phyloP scores from a whole-genome alignment of 1,140 invertebrate species.

The Neodiprion fabricii region DNA sequence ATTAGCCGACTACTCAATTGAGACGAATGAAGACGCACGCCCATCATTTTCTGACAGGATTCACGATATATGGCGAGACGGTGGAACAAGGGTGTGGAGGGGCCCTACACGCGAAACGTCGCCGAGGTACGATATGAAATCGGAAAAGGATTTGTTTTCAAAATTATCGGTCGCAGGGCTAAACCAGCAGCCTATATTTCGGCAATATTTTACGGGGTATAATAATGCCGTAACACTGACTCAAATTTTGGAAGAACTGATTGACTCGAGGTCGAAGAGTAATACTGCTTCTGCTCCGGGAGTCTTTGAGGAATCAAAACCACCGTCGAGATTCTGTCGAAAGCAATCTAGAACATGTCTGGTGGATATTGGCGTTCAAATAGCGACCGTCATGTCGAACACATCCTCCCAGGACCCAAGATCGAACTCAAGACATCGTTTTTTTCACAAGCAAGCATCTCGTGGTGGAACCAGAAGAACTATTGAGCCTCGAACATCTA shows the following conservation, averaged over 20 bases:
- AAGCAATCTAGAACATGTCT: not conserved
- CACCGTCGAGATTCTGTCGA: conserved; percentile 1
- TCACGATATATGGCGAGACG: conserved; percentile 25
- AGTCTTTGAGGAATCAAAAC: not conserved
- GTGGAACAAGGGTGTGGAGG: conserved; percentile 3
- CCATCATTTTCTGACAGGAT: conserved; percentile 24
- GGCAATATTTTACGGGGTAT: not conserved
- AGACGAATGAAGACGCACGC: not conserved
- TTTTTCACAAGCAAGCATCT: not conserved
- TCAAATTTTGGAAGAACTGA: conserved; percentile 13
- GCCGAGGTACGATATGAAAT: not conserved
- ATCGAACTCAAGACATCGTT: not conserved
- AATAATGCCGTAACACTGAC: conserved; percentile 7
- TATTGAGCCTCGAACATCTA: not conserved
- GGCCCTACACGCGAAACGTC: not conserved
- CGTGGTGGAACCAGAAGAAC: not conserved
- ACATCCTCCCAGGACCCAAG: not conserved
- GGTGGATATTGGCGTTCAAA: not conserved
- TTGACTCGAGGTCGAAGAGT: not conserved
- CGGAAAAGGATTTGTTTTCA: not conserved
- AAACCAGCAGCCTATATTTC: not conserved
- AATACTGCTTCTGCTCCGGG: not conserved
- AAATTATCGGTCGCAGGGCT: conserved; percentile 4
- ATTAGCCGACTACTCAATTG: too few species aligned
- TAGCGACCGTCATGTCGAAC: not conserved